Percentiles rank a stretch among this genome's conserved stretches.
Conservation (phyloP, 2,888 invertebrate genomes). For the Phyllotreta cruciferae region DNA sequence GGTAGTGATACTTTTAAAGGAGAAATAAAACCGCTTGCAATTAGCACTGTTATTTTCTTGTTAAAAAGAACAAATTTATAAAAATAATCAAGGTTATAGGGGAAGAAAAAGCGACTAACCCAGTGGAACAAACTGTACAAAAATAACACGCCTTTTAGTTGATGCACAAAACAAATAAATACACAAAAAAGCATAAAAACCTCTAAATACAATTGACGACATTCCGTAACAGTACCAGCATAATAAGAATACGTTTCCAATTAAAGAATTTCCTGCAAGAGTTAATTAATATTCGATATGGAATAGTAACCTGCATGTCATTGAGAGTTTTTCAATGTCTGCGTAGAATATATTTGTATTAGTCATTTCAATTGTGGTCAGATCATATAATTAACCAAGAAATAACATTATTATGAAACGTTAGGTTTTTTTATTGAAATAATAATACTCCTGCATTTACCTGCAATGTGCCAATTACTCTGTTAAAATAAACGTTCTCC, state of each 20-base stretch:
- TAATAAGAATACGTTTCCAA: constrained; percentile 9
- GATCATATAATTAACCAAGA: constrained; percentile 15
- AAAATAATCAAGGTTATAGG: constrained; percentile 21
- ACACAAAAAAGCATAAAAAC: not conserved
- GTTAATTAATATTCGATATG: constrained; percentile 21
- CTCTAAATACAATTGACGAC: constrained; percentile 6
- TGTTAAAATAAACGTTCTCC: no score
- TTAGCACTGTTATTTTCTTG: no score
- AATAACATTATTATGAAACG: constrained; percentile 5
- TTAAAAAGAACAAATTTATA: no score
- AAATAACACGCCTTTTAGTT: constrained; percentile 9
- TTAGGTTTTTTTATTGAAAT: constrained; percentile 8
- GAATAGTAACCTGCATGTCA: constrained; percentile 15
- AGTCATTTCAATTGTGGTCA: constrained; percentile 17
- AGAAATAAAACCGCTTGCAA: no score
- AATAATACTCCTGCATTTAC: constrained; percentile 3
- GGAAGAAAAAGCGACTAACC: constrained; percentile 14
- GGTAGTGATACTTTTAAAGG: no score
- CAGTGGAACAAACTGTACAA: constrained; percentile 14
- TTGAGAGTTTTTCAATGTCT: constrained; percentile 16
- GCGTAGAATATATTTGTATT: constrained; percentile 15
- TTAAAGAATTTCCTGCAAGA: constrained; percentile 18
- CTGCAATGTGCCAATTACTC: constrained; percentile 1
- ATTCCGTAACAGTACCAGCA: constrained; percentile 19
- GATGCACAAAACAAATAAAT: not conserved